Evolutionary conservation across 1,140 invertebrate genomes (phyloP).

Genomic region (Eueides isabella): DNA sequence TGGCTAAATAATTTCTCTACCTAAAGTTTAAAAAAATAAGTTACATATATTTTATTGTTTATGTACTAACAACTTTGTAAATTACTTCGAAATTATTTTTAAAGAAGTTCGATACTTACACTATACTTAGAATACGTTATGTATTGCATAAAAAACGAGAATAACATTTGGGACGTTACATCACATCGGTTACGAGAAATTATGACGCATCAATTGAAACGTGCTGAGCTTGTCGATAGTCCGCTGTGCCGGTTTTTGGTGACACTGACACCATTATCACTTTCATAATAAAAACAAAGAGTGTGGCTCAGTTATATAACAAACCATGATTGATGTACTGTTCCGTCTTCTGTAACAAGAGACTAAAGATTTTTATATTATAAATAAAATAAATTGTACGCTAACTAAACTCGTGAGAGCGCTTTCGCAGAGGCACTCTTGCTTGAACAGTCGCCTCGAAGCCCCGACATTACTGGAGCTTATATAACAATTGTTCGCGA

Average conservation of each 20-base stretch:
- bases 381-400: conserved; percentile 2
- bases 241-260: conserved; percentile 58
- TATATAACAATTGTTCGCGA: conserved; percentile 73
- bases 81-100: not conserved
- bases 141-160: conserved; percentile 66
- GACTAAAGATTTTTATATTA: not conserved
- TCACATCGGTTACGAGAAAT: conserved; percentile 66
- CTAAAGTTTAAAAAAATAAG: not conserved
- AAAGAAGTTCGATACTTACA: conserved; percentile 38
- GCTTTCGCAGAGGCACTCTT: conserved; percentile 63
- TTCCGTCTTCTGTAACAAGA: not conserved
- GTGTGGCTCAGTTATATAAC: conserved; percentile 19
- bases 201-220: conserved; percentile 66
- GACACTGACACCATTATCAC: conserved; percentile 75
- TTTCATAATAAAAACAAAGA: conserved; percentile 68
- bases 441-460: conserved; percentile 50
- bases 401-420: conserved; percentile 54
- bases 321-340: not conserved
- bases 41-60: not conserved
- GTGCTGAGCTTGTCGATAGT: conserved; percentile 56
- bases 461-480: conserved; percentile 67
- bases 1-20: not conserved
- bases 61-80: not conserved
- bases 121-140: too few relatives aligned
- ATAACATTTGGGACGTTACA: conserved; percentile 60